A percentile compares a stretch with the other conserved stretches of the same genome.
Conservation (phyloP, 2,888 invertebrate genomes). For the Lycaena phlaeas region DNA sequence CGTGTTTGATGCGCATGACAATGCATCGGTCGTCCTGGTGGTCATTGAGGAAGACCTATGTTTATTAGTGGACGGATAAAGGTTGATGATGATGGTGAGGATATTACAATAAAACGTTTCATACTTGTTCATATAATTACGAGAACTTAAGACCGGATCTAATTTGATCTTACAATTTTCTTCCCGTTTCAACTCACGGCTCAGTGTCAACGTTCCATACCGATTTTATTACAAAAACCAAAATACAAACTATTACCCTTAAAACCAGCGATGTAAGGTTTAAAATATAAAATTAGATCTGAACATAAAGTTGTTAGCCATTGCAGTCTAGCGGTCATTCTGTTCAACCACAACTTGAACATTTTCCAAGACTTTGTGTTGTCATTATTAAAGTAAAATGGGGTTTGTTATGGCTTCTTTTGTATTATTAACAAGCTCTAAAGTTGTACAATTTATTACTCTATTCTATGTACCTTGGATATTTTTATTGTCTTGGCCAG, state of each 20-base stretch:
- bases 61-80: too few species aligned
- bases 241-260: slow-evolving; percentile 17
- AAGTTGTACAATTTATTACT: slow-evolving; percentile 22
- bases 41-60: too few species aligned
- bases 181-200: slow-evolving; percentile 44
- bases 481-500: slow-evolving; percentile 11
- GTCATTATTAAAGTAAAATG: slow-evolving; percentile 54
- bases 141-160: slow-evolving; percentile 47
- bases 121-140: too few species aligned
- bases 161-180: slow-evolving; percentile 65
- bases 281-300: slow-evolving; percentile 17
- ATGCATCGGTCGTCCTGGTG: too few species aligned
- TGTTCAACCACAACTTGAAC: slow-evolving; percentile 45
- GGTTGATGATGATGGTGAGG: too few species aligned
- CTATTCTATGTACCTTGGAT: slow-evolving; percentile 18
- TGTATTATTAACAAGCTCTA: slow-evolving; percentile 37
- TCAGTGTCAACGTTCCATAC: slow-evolving; percentile 64
- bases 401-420: slow-evolving; percentile 47
- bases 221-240: slow-evolving; percentile 43
- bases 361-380: slow-evolving; percentile 49
- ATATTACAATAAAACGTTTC: too few species aligned
- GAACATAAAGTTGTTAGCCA: slow-evolving; percentile 25
- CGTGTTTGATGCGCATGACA: too few species aligned
- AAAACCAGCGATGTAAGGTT: slow-evolving; percentile 22
- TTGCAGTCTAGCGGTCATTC: slow-evolving; percentile 56